These are phyloP conservation scores for Tupiocoris notatus DNA, from an alignment of 2,888 invertebrate genomes.

Conservation along the genomic window DNA sequence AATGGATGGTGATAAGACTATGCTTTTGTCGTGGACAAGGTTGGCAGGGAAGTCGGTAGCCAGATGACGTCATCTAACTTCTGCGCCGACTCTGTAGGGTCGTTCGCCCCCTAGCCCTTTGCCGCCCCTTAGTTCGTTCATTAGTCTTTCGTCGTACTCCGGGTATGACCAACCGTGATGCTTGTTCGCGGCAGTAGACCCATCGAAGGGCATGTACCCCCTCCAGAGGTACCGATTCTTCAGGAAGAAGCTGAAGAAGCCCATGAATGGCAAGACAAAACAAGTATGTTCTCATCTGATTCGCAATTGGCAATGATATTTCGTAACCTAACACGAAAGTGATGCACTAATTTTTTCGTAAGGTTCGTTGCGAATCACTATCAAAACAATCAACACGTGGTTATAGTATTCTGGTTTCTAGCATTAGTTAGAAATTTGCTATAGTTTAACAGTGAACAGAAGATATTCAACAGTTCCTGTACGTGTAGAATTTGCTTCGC, in stretches of 20 bases:
- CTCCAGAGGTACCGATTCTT: constrained; percentile 47
- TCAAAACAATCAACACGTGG: background rate
- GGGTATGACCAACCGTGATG: constrained; percentile 40
- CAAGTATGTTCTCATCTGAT: too few relatives aligned
- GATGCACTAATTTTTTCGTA: too few relatives aligned
- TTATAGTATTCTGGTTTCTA: too few relatives aligned
- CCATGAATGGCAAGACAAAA: constrained; percentile 48
- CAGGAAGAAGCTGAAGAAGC: constrained; percentile 50
- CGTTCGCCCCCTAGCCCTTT: background rate
- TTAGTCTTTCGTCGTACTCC: constrained; percentile 20
- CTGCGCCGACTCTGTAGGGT: constrained; percentile 25
- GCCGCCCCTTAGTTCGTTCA: constrained; percentile 3
- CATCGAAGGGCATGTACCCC: constrained; percentile 56
- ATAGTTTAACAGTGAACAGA: too few relatives aligned
- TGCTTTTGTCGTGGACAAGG: too few relatives aligned
- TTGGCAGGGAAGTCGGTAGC: background rate
- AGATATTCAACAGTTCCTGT: too few relatives aligned
- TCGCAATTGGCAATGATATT: too few relatives aligned
- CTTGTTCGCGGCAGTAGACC: constrained; percentile 54
- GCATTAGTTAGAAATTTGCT: too few relatives aligned
- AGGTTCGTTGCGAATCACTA: background rate
- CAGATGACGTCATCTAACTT: constrained; percentile 28
- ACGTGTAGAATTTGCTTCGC: too few relatives aligned
- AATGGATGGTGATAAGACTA: too few relatives aligned
- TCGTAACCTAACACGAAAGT: too few relatives aligned